Percentiles rank a stretch among this genome's conserved stretches.
Evolutionary conservation across 2,888 invertebrate genomes (phyloP).

Genomic region (Piscicola geometra): DNA sequence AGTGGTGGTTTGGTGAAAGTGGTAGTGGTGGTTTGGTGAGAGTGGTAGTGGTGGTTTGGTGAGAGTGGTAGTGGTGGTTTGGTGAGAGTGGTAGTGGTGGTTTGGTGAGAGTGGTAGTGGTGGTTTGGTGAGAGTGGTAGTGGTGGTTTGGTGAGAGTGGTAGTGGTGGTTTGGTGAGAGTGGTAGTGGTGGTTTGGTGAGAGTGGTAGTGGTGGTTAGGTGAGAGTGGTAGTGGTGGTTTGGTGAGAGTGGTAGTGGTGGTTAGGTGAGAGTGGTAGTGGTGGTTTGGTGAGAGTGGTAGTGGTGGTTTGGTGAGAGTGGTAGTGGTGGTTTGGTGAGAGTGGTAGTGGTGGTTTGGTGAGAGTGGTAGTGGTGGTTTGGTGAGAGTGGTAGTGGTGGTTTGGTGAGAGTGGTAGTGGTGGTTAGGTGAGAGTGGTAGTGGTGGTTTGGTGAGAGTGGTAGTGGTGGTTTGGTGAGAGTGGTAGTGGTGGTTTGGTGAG

Average conservation of each 20-base stretch:
- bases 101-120: too few species aligned
- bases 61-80: too few species aligned
- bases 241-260: not conserved
- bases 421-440: not conserved
- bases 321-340: not conserved
- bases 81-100: too few species aligned
- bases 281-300: conserved; percentile 50
- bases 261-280: conserved; percentile 94
- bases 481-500: conserved; percentile 2
- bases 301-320: not conserved
- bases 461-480: conserved; percentile 65
- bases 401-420: not conserved
- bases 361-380: conserved; percentile 74
- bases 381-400: conserved; percentile 10
- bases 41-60: too few species aligned
- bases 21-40: too few species aligned
- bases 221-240: not conserved
- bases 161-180: too few species aligned
- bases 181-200: too few species aligned
- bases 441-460: too few species aligned
- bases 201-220: conserved; percentile 6
- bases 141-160: too few species aligned
- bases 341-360: too few species aligned
- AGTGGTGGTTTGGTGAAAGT: too few species aligned
- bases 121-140: too few species aligned